phyloP scores from a whole-genome alignment of 2,797 vertebrate species.

The Danio choprae region DNA sequence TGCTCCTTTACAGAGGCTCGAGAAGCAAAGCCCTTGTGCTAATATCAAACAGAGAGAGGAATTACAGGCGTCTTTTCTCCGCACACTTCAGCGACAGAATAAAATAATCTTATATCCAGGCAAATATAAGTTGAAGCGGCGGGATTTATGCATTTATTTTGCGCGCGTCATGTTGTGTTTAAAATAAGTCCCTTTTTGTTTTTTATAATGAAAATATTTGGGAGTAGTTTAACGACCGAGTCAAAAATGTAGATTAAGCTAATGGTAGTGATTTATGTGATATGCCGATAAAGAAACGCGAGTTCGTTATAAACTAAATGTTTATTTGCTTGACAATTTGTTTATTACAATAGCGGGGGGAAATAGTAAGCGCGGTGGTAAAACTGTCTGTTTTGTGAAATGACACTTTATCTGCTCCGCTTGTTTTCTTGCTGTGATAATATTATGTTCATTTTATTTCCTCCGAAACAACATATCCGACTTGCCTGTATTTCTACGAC shows the following conservation, averaged over 20 bases:
- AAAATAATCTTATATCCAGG: constrained; percentile 41
- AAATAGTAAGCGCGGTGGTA: not conserved
- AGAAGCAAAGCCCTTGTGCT: constrained; percentile 76
- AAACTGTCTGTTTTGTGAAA: not conserved
- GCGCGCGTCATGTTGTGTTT: not conserved
- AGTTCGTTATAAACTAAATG: not conserved
- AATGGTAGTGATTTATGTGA: not conserved
- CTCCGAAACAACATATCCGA: constrained; percentile 17
- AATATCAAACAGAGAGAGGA: constrained; percentile 70
- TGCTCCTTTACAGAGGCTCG: constrained; percentile 73
- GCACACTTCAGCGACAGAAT: constrained; percentile 36
- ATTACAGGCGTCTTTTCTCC: constrained; percentile 74
- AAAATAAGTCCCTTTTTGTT: not conserved
- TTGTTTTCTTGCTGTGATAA: constrained; percentile 24
- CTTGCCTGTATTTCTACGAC: not conserved
- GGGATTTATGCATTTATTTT: constrained; percentile 39
- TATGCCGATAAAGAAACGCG: not conserved
- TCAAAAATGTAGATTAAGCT: not conserved
- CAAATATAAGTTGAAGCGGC: constrained; percentile 43
- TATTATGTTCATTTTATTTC: constrained; percentile 25
- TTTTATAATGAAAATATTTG: constrained; percentile 18
- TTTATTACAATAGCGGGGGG: not conserved
- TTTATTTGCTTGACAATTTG: too few relatives aligned
- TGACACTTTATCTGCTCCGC: not conserved
- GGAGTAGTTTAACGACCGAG: not conserved